Base-by-base conservation (phyloP, 2,888 invertebrate genomes). In the Drosophila demipolita region DNA sequence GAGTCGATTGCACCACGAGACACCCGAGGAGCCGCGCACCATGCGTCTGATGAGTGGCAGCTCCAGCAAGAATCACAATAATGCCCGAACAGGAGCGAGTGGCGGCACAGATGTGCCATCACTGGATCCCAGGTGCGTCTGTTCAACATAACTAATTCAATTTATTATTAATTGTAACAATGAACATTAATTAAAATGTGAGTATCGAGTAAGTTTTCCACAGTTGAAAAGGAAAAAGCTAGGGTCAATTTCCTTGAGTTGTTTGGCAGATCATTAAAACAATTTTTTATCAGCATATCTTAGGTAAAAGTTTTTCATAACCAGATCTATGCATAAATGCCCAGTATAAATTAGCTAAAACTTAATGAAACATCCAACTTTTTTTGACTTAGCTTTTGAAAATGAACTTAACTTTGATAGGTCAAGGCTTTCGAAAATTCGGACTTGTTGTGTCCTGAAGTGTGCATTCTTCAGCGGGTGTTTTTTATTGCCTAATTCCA, bases 121-220 rank as follows among this genome's bases (percentile, higher is more conserved):
- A 8, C 85, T 91, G 40, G 93, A 93, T 82, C 93, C 93, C 73
- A 92, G 91, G 93, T 93, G 83, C 91, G 93, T 91, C 64, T 7
- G 6, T 15, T 50, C n/a, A 12, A 9, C 15, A 11, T 2, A 8
- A 9, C 20, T 20, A 53, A 53, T 53, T 15, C 32, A 53, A 53
- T 20, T 52, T 33, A 20, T 53, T 20, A 33, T 8, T 45, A 26
- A 20, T 33, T 20, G 20, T 33, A 3, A 9, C 0, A 9, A 8
- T 20, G 15, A 15, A 8, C 23, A 8, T 45, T 45, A 45, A 45
- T 23, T 45, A 45, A 45, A 45, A 15, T 23, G 45, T 26, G 8
- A 45, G 26, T 4, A 45, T 15, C 8, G 23, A 45, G 15, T 23
- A 23, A 23, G 15, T 45, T 23, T 45, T 3, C 23, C 45, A 8